phyloP scores from a whole-genome alignment of 1,140 invertebrate species.

The Helicorthomorpha holstii region DNA sequence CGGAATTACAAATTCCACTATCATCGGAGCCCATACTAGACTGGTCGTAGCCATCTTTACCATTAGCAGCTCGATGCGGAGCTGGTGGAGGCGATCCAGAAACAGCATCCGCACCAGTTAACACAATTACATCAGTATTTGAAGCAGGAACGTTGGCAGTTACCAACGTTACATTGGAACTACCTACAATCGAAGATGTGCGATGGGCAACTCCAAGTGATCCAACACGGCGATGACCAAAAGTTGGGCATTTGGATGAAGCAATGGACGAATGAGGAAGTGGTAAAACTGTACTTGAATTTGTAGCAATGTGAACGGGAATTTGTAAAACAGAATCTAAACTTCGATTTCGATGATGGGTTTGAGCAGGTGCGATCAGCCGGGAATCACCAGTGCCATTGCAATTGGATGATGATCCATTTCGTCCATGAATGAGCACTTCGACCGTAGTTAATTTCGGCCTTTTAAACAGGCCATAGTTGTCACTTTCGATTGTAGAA shows the following conservation, averaged over 20 bases:
- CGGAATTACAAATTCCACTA: constrained; percentile 57
- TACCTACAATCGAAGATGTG: neutral
- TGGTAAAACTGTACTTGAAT: neutral
- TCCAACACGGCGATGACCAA: neutral
- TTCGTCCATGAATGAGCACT: no score
- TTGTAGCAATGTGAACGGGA: neutral
- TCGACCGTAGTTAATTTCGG: no score
- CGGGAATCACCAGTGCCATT: no score
- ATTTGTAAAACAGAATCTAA: constrained; percentile 50
- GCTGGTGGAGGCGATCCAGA: neutral
- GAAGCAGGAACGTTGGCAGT: neutral
- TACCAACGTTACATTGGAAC: neutral
- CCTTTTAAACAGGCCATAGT: no score
- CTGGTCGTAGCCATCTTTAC: constrained; percentile 34
- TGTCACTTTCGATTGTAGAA: no score
- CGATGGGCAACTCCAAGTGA: neutral
- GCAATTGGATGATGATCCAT: no score
- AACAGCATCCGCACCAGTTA: neutral
- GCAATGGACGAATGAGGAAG: no score
- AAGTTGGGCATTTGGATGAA: neutral
- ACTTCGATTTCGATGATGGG: constrained; percentile 71
- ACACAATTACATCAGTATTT: neutral
- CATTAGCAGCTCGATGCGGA: constrained; percentile 7
- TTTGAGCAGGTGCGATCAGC: no score
- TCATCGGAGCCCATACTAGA: constrained; percentile 67